A percentile compares a stretch with the other conserved stretches of the same genome.
phyloP scores from a whole-genome alignment of 1,140 invertebrate genomes.

The Leptopilina clavipes region DNA sequence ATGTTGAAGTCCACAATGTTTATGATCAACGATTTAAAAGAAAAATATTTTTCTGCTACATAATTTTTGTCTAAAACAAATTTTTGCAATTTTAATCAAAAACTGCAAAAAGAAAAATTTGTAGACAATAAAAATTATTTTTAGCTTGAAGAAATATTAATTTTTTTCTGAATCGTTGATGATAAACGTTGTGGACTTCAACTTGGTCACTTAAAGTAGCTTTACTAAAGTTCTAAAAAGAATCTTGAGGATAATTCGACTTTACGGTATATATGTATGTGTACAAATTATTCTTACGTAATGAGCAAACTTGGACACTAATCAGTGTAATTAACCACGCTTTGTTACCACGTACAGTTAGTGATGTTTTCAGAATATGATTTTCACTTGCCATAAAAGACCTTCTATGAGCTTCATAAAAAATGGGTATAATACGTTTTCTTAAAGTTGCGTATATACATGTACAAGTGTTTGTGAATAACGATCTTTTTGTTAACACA shows the following conservation, averaged over 20 bases:
- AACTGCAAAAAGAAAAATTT: too few relatives aligned
- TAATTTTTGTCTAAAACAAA: too few relatives aligned
- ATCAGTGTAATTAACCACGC: slow-evolving; percentile 22
- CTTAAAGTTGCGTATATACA: neutral
- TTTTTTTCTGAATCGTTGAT: too few relatives aligned
- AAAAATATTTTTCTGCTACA: too few relatives aligned
- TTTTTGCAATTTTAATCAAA: too few relatives aligned
- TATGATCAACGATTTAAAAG: too few relatives aligned
- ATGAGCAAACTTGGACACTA: slow-evolving; percentile 14
- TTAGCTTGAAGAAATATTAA: too few relatives aligned
- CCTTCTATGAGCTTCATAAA: neutral
- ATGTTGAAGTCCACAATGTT: too few relatives aligned
- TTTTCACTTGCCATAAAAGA: slow-evolving; percentile 14
- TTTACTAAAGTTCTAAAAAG: neutral
- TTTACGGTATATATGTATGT: neutral
- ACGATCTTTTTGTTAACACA: slow-evolving; percentile 25
- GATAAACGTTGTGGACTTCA: too few relatives aligned
- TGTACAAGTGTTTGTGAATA: neutral
- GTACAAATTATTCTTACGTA: neutral
- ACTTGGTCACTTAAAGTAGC: neutral
- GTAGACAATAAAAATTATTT: too few relatives aligned
- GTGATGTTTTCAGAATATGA: slow-evolving; percentile 4
- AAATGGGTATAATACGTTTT: neutral
- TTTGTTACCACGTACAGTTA: slow-evolving; percentile 3
- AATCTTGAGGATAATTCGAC: neutral